phyloP scores from a whole-genome alignment of 2,888 invertebrate species.

The Eupithecia pulchellata region DNA sequence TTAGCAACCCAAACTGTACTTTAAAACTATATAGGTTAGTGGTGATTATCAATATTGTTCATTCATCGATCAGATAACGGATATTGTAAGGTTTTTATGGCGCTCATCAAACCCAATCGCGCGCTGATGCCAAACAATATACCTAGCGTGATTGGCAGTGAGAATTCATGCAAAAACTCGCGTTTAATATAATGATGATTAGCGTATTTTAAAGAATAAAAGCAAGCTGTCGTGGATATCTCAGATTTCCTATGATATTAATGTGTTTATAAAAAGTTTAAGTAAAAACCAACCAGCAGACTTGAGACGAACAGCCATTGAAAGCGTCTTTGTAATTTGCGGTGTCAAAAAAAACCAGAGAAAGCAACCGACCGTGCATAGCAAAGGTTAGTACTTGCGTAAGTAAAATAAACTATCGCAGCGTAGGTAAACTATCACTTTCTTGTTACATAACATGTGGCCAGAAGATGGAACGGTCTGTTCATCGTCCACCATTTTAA shows the following conservation, averaged over 20 bases:
- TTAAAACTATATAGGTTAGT: slow-evolving; percentile 60
- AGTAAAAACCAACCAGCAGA: slow-evolving; percentile 13
- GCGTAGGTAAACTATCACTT: slow-evolving; percentile 63
- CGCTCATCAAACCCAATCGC: slow-evolving; percentile 56
- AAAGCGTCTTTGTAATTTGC: slow-evolving; percentile 12
- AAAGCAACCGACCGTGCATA: slow-evolving; percentile 56
- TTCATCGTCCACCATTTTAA: slow-evolving; percentile 40
- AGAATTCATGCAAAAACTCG: slow-evolving; percentile 52
- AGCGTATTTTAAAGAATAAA: not conserved
- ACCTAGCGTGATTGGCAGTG: slow-evolving; percentile 63
- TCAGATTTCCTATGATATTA: slow-evolving; percentile 1
- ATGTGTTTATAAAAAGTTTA: not conserved
- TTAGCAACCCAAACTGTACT: slow-evolving; percentile 57
- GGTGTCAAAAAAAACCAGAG: slow-evolving; percentile 43
- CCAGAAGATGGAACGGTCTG: slow-evolving; percentile 45
- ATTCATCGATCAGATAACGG: slow-evolving; percentile 58
- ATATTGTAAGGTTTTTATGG: slow-evolving; percentile 64
- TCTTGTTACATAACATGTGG: slow-evolving; percentile 63
- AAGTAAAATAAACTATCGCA: slow-evolving; percentile 58
- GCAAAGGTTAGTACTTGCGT: slow-evolving; percentile 60
- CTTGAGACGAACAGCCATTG: not conserved
- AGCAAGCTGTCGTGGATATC: not conserved
- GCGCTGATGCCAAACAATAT: slow-evolving; percentile 53
- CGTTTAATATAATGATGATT: slow-evolving; percentile 11
- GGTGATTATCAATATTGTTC: slow-evolving; percentile 54